Base-by-base conservation (phyloP, 2,888 invertebrate species). In the Acronicta aceris region DNA sequence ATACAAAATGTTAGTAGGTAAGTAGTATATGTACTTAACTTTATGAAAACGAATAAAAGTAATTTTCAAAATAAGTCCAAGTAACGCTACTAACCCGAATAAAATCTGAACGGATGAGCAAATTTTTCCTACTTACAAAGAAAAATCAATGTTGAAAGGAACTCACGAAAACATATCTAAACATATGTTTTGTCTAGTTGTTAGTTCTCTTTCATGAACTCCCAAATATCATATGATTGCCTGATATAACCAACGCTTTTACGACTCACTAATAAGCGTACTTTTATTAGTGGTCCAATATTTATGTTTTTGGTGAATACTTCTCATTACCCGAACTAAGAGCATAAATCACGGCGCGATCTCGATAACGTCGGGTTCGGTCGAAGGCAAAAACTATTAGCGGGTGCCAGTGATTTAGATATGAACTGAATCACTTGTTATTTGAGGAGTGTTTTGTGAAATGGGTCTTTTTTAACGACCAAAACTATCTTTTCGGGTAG, bases 291-390 rank as follows among this genome's bases (percentile, higher is more conserved):
- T 53, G 43, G 56, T 52, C 58, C 62, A 63, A 81, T 87, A 84
- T 84, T 81, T 84, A 83, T 82, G 78, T 78, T 59, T 59, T 66
- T 60, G 46, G 68, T 76, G 71, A 68, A 74, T 74, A 76, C 70
- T 76, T 71, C 83, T 86, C 86, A 85, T 88, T 88, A 87, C 74
- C 56, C 75, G 70, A 76, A 78, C 78, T 79, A 64, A 63, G 67
- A 71, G 69, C 78, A 80, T 85, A 82, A 86, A 86, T 86, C 83
- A 84, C 78, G 69, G 54, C 58, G 63, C 71, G 70, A 72, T 76
- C 70, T 73, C 76, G 75, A 79, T 81, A 74, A 70, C 48, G 48
- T 56, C 48, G 55, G 3, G 71, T 30, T 56, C 73, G 81, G 72
- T 56, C 27, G 38, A 72, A 73, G 45, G 16, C 17, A 63, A 40